A percentile compares a stretch with the other conserved stretches of the same genome.
phyloP scores from a whole-genome alignment of 2,113 vertebrate genomes.

The Pseudorasbora parva region DNA sequence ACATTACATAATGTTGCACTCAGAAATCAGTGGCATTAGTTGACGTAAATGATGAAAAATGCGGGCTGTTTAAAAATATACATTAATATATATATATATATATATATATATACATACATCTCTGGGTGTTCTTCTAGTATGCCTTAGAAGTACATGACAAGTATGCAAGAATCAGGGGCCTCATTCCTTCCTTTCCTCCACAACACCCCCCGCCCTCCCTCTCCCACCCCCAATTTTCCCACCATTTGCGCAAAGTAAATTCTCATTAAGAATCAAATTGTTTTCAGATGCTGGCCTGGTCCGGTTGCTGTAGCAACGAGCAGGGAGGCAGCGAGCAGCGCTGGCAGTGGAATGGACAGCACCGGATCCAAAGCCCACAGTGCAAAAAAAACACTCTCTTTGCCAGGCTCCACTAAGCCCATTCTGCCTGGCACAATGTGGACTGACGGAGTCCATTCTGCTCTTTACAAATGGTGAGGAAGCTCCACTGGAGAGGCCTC shows the following conservation, averaged over 20 bases:
- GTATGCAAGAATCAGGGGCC: slow-evolving; percentile 33
- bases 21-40: slow-evolving; percentile 60
- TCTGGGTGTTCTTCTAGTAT: neutral
- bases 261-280: slow-evolving; percentile 90
- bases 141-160: slow-evolving; percentile 24
- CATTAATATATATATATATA: no score
- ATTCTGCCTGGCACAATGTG: slow-evolving; percentile 84
- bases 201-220: slow-evolving; percentile 63
- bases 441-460: slow-evolving; percentile 79
- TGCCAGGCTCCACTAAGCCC: slow-evolving; percentile 89
- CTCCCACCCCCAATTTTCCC: slow-evolving; percentile 84
- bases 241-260: slow-evolving; percentile 81
- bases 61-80: no score
- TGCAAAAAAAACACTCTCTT: slow-evolving; percentile 74
- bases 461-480: slow-evolving; percentile 78
- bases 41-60: slow-evolving; percentile 10
- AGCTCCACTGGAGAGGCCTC: slow-evolving; percentile 80
- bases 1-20: slow-evolving; percentile 66
- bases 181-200: slow-evolving; percentile 45
- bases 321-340: slow-evolving; percentile 75
- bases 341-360: slow-evolving; percentile 76
- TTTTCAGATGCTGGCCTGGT: slow-evolving; percentile 87
- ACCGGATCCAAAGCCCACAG: slow-evolving; percentile 68
- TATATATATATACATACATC: no score
- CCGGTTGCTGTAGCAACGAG: slow-evolving; percentile 87